Base-by-base conservation (phyloP, 2,888 invertebrate genomes). In the Laothoe populi region DNA sequence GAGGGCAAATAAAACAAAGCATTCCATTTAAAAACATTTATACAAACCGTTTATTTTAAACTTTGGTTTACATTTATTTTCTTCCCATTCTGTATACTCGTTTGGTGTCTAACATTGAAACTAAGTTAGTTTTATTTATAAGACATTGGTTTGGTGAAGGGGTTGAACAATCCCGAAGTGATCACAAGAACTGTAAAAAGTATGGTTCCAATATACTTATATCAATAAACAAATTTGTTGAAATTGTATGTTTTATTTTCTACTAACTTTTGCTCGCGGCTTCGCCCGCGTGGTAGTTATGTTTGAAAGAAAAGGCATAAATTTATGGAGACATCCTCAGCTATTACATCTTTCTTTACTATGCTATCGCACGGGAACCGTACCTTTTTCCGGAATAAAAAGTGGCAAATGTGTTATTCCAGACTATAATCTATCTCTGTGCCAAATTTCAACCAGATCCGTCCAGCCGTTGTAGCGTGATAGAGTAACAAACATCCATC, bases 101-200 rank as follows among this genome's bases (percentile, higher is more conserved):
- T 42, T 58, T 24, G 40, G 58, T 26, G 42, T 58, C 24, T 40
- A 24, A 58, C 42, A 42, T 42, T 58, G 13, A 7, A 26, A 44
- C 40, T 42, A 26, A 26, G 61, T 64, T 75, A 70, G 65, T 64
- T 68, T 71, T 72, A 72, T 67, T 68, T 63, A 21, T 53, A 66
- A 63, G 66, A 71, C 69, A 77, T 78, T 74, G 82, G 81, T 82
- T 80, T 82, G 83, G 83, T 79, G 72, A 70, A 70, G 75, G 73
- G 73, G 67, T 19, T 44, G 7, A 0, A 8, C 4, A 19, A 19
- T 35, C 53, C 53, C 53, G 69, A 66, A 65, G 68, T 60, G 49
- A 66, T 70, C 70, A 72, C 67, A 72, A 70, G 68, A 68, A 63
- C 61, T 65, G 59, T 67, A 68, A 72, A 71, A 73, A 70, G 73